These are phyloP conservation scores for Drosophila watanabei DNA, from an alignment of 1,140 invertebrate genomes.

Conservation along the genomic window DNA sequence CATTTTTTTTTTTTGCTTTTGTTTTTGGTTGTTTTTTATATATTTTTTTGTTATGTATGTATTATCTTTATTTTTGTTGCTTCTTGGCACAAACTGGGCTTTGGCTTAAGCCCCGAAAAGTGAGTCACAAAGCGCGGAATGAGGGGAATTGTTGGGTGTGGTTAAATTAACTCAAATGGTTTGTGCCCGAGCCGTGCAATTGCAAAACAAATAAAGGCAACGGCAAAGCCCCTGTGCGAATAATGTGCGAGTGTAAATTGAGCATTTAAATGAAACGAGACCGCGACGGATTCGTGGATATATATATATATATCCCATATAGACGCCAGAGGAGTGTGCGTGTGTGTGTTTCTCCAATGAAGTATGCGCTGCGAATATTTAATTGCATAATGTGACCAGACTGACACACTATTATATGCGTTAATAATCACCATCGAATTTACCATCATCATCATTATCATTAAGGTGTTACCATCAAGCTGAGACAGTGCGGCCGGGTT, in stretches of 20 bases:
- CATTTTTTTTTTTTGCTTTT: not conserved
- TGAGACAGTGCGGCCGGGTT: not conserved
- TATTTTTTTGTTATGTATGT: not conserved
- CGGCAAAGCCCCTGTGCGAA: slow-evolving; percentile 35
- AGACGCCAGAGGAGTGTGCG: not conserved
- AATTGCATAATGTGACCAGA: slow-evolving; percentile 65
- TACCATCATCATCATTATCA: slow-evolving; percentile 32
- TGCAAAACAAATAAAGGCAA: slow-evolving; percentile 45
- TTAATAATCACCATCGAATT: slow-evolving; percentile 35
- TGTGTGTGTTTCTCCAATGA: slow-evolving; percentile 27
- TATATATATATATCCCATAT: not conserved
- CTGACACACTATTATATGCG: slow-evolving; percentile 43
- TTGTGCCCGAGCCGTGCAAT: slow-evolving; percentile 32
- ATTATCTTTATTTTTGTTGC: not conserved
- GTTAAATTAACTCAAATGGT: slow-evolving; percentile 48
- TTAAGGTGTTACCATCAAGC: slow-evolving; percentile 17
- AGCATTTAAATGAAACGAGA: slow-evolving; percentile 57
- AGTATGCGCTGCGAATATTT: slow-evolving; percentile 50
- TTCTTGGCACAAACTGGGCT: slow-evolving; percentile 21
- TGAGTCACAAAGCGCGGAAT: slow-evolving; percentile 38
- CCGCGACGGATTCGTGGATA: slow-evolving; percentile 21
- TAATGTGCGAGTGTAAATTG: slow-evolving; percentile 49
- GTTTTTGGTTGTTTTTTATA: not conserved
- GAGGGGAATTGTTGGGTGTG: slow-evolving; percentile 31
- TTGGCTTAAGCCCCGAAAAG: slow-evolving; percentile 17